Percentiles rank a stretch among this genome's conserved stretches.
phyloP scores from a whole-genome alignment of 37 sponge, comb jelly and placozoan species.

The Sycon ciliatum region DNA sequence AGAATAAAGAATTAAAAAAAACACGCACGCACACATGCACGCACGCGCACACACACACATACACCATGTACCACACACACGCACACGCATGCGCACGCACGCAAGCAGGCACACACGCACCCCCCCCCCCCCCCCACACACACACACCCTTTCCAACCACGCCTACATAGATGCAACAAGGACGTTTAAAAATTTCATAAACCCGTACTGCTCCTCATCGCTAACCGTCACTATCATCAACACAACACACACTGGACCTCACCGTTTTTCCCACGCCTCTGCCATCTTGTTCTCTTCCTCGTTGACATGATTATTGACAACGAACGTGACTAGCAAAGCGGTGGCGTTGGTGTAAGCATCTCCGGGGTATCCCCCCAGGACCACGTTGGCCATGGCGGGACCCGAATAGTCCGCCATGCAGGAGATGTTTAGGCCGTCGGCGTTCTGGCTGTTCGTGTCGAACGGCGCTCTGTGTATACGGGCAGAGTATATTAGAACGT shows the following conservation, averaged over 20 bases:
- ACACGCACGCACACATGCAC: slow-evolving; percentile 1
- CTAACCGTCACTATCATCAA: too few relatives aligned
- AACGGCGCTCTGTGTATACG: too few relatives aligned
- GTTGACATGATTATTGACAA: slow-evolving; percentile 76
- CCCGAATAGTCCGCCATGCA: slow-evolving; percentile 78
- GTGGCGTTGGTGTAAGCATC: slow-evolving; percentile 56
- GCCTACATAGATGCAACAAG: too few relatives aligned
- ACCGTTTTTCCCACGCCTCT: slow-evolving; percentile 73
- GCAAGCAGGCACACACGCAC: neutral
- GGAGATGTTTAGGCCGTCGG: too few relatives aligned
- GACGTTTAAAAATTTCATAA: too few relatives aligned
- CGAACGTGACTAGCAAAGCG: slow-evolving; percentile 71
- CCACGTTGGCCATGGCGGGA: slow-evolving; percentile 69
- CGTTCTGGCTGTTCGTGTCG: too few relatives aligned
- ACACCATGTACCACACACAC: slow-evolving; percentile 20
- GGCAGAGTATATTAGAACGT: too few relatives aligned
- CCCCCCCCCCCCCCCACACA: neutral
- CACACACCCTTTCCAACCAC: too few relatives aligned
- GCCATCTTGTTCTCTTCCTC: slow-evolving; percentile 64
- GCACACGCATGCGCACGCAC: neutral
- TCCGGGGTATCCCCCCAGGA: slow-evolving; percentile 75
- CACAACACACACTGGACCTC: neutral
- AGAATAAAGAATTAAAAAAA: neutral
- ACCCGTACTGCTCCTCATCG: too few relatives aligned
- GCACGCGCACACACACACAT: slow-evolving; percentile 24